These are phyloP conservation scores for Endotricha flammealis DNA, from an alignment of 2,888 invertebrate genomes.

Conservation along the genomic window DNA sequence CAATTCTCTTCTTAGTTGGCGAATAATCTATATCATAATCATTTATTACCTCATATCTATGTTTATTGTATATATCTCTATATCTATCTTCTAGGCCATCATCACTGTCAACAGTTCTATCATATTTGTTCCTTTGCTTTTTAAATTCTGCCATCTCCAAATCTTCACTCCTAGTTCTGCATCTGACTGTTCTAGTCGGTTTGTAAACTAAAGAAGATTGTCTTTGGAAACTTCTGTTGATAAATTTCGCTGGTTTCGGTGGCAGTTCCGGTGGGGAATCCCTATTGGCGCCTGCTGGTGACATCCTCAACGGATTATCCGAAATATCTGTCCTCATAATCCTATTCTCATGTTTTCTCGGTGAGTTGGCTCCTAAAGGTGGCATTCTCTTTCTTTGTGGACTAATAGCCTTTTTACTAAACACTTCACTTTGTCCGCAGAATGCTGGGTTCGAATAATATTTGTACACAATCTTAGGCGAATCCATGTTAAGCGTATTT, in stretches of 20 bases:
- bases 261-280: slow-evolving; percentile 67
- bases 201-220: slow-evolving; percentile 72
- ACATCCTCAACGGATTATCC: slow-evolving; percentile 64
- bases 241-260: slow-evolving; percentile 63
- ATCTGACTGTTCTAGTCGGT: slow-evolving; percentile 55
- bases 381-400: slow-evolving; percentile 56
- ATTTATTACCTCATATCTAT: slow-evolving; percentile 77
- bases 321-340: slow-evolving; percentile 69
- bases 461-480: slow-evolving; percentile 75
- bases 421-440: slow-evolving; percentile 85
- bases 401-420: slow-evolving; percentile 56
- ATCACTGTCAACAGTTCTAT: slow-evolving; percentile 52
- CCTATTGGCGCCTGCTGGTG: slow-evolving; percentile 42
- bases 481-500: slow-evolving; percentile 62
- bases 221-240: slow-evolving; percentile 53
- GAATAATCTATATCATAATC: slow-evolving; percentile 68
- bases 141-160: slow-evolving; percentile 69
- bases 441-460: slow-evolving; percentile 90
- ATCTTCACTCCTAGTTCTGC: slow-evolving; percentile 61
- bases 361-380: slow-evolving; percentile 66
- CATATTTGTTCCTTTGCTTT: slow-evolving; percentile 43
- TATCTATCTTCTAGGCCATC: slow-evolving; percentile 54
- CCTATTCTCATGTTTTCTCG: slow-evolving; percentile 57
- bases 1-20: slow-evolving; percentile 68
- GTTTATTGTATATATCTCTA: slow-evolving; percentile 34